Evolutionary conservation across 2,113 vertebrate genomes (phyloP).

Genomic region (Megalops atlanticus): DNA sequence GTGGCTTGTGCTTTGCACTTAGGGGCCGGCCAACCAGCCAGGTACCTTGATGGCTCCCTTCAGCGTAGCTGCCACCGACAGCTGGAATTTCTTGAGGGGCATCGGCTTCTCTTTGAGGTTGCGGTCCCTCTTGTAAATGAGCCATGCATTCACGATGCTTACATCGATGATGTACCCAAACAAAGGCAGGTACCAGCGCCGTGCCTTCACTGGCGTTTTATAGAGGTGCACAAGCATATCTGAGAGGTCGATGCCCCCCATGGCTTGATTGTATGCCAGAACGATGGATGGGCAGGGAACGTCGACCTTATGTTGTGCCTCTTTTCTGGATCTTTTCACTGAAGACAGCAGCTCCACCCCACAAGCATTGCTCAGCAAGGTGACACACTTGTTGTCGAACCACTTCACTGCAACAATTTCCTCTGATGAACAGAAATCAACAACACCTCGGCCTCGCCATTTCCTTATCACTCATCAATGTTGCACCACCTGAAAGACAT

Average conservation of each 20-base stretch:
- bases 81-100: conserved; percentile 32
- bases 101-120: conserved; percentile 17
- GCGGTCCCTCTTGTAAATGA: conserved; percentile 25
- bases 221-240: conserved; percentile 22
- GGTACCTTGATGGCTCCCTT: conserved; percentile 15
- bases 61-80: conserved; percentile 27
- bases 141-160: conserved; percentile 12
- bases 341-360: neutral
- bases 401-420: conserved; percentile 1
- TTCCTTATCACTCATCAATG: neutral
- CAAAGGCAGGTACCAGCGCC: conserved; percentile 17
- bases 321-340: neutral
- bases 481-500: conserved; percentile 11
- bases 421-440: neutral
- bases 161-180: conserved; percentile 21
- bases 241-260: conserved; percentile 12
- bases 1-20: conserved; percentile 23
- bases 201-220: conserved; percentile 6
- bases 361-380: conserved; percentile 4
- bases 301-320: neutral
- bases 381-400: conserved; percentile 2
- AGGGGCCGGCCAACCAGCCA: neutral
- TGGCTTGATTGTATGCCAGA: neutral
- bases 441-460: neutral
- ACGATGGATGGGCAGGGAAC: conserved; percentile 1